Base-by-base conservation (phyloP, 2,113 vertebrate genomes). In the Atlantisia rogersi region DNA sequence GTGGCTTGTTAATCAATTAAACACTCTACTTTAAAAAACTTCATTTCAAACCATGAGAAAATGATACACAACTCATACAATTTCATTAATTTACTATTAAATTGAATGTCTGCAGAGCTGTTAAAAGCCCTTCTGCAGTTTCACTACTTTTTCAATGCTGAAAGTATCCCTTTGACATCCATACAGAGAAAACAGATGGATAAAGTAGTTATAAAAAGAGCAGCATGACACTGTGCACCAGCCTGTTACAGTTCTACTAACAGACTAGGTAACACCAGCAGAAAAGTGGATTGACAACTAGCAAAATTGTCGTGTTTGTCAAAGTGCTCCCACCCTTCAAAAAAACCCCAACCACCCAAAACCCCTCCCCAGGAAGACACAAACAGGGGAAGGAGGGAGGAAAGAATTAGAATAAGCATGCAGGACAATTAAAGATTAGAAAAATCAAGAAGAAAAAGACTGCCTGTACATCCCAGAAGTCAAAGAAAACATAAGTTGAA, bases 1-100 rank as follows among this genome's bases (percentile, higher is more conserved):
- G 90, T 86, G 65, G 70, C 59, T 91, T 74, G 76, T 86, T 93
- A 86, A 92, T 95, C 96, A 93, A 78, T 82, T 95, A 88, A 90
- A 88, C 19, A 71, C 37, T 62, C 73, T 40, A 82, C 75, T 83
- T 88, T 13, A 53, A 87, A 94, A 93, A 86, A 76, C 35, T 88
- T 86, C 28, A 82, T 73, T 91, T 95, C 67, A 88, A 95, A 53
- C 48, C 88, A 59, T 31, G 17, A 65, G 40, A 70, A 96, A 92
- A 86, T 75, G 92, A 91, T 44, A 81, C 11, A 88, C 39, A 73
- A 60, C 62, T 70, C 56, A 70, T 9, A 84, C 19, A 24, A 59
- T 88, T 77, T 89, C 65, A 92, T 74, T 88, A 83, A 91, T 71
- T 48, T 86, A 90, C 91, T 81, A 56, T 74, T 81, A 88, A 96